Evolutionary conservation across 2,797 vertebrate species (phyloP), one percentile per base, ranked within the genome.

Genomic region (Microctenopoma stevenorrisi): DNA sequence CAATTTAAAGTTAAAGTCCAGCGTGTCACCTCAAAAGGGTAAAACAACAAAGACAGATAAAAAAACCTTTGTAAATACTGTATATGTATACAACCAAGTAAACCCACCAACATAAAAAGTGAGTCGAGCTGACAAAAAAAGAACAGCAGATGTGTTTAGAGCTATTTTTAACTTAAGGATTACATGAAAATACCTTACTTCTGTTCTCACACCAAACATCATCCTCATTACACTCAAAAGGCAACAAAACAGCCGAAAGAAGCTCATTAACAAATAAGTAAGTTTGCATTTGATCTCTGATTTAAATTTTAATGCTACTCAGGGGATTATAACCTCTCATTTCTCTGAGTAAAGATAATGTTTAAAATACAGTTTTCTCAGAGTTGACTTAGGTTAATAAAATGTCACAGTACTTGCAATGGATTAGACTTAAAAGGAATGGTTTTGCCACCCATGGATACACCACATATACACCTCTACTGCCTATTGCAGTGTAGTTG

Each of bases 231-330:
- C 18, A 48, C 57, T 55, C 66, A 26, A 63, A 68, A 70, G 55
- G 75, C 69, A 81, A 60, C 69, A 81, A 46, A 77, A 72, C 64
- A 55, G 38, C 55, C n/a, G 55, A 22, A 79, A 72, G 67, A 63
- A 65, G 61, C 71, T 66, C 73, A 77, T 79, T 72, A 83, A 66
- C 57, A 70, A 80, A 72, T 72, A 64, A 65, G 47, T 44, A 1
- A 73, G 30, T 58, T 72, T 71, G 18, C 40, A 61, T 78, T 62
- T 72, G 63, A 84, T 79, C 62, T 33, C 16, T 57, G 38, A 16
- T 67, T 79, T 68, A 42, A 26, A 66, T 78, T 79, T 50, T 67
- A 46, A 50, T 57, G 42, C 57, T 42, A 33, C 48, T 46, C 30
- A 53, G 25, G 30, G 44, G 43, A 76, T 76, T 40, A 25, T 56